Evolutionary conservation across 2,797 vertebrate genomes (phyloP).

Genomic region (Meriones psammophilus): DNA sequence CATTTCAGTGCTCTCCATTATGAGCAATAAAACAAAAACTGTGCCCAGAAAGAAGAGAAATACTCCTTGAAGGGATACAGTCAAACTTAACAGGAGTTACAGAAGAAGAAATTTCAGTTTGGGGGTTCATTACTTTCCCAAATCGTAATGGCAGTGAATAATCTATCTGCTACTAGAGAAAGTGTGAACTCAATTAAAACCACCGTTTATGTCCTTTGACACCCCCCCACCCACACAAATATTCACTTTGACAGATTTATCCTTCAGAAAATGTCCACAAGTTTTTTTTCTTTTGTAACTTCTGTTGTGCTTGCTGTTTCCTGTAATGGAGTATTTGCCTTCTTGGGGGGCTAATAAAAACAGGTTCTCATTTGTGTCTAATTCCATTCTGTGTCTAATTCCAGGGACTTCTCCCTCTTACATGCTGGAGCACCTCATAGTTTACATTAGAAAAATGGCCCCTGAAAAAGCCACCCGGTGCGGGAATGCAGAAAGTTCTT

Average conservation of each 20-base stretch:
- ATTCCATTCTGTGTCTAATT: slow-evolving; percentile 69
- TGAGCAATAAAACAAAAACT: neutral
- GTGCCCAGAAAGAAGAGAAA: too few species aligned
- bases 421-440: slow-evolving; percentile 67
- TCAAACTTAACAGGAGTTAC: neutral
- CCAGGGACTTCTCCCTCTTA: slow-evolving; percentile 76
- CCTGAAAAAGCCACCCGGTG: slow-evolving; percentile 64
- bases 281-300: slow-evolving; percentile 26
- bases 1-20: neutral
- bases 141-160: neutral
- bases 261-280: neutral
- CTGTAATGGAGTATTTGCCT: slow-evolving; percentile 10
- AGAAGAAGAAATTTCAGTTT: slow-evolving; percentile 46
- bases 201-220: neutral
- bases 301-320: slow-evolving; percentile 35
- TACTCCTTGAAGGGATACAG: slow-evolving; percentile 53
- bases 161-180: neutral
- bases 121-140: neutral
- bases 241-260: slow-evolving; percentile 44
- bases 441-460: slow-evolving; percentile 71
- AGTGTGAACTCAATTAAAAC: neutral
- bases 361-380: slow-evolving; percentile 48
- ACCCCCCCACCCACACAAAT: neutral
- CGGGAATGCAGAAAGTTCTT: slow-evolving; percentile 70
- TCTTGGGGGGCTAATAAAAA: slow-evolving; percentile 35